A percentile compares a stretch with the other conserved stretches of the same genome.
Conservation (phyloP, 2,797 vertebrate genomes). For the Nyctibius grandis region DNA sequence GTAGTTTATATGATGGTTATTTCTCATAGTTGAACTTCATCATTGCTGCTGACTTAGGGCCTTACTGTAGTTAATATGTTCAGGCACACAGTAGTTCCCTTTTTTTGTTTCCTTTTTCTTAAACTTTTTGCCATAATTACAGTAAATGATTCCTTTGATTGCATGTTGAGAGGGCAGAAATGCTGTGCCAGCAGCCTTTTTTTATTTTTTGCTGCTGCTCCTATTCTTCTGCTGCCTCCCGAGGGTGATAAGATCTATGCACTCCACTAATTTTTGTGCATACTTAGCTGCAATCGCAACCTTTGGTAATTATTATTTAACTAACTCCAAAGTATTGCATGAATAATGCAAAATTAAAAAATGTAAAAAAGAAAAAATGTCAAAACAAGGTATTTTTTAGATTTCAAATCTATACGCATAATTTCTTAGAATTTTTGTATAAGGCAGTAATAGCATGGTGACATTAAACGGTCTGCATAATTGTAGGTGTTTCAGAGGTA, state of each 20-base stretch:
- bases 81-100: neutral
- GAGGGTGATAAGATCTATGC: conserved; percentile 11
- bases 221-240: conserved; percentile 6
- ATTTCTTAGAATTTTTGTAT: neutral
- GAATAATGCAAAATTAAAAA: neutral
- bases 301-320: conserved; percentile 38
- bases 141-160: conserved; percentile 32
- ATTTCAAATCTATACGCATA: neutral
- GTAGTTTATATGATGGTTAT: neutral
- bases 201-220: neutral
- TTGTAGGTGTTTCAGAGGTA: neutral
- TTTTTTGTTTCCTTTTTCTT: neutral
- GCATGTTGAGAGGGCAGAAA: neutral
- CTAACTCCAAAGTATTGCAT: neutral
- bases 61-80: neutral
- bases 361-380: neutral
- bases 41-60: neutral
- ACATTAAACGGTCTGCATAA: neutral
- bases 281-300: conserved; percentile 26
- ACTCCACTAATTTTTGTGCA: conserved; percentile 26
- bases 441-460: neutral
- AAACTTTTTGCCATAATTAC: conserved; percentile 21
- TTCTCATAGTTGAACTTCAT: neutral
- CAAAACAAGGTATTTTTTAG: neutral
- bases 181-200: conserved; percentile 44